Evolutionary conservation across 2,797 vertebrate species (phyloP), one percentile per base, ranked within the genome.

Genomic region (Rhynchonycteris naso): DNA sequence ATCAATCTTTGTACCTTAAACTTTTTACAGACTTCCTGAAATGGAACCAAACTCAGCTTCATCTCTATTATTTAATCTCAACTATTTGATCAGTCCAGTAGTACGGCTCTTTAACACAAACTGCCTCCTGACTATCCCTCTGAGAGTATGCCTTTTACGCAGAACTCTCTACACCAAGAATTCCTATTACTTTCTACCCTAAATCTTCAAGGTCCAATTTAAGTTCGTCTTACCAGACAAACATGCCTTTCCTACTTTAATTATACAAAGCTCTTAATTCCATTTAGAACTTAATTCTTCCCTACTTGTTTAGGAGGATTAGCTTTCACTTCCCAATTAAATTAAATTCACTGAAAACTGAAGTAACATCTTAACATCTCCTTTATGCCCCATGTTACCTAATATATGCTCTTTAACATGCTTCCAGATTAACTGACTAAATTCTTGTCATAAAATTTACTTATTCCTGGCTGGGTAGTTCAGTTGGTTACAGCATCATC

Each of bases 201-300:
- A 71, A 88, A 72, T 81, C 12, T 63, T 88, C 47, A 58, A 54
- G 2, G 43, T 89, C 88, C 75, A 89, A 75, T 65, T 91, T 74
- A 84, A 82, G 63, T 66, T 7, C 22, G 24, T 38, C 65, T 91
- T 79, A 7, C n/a, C 43, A 93, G 26, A 93, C 24, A 84, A 78
- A 72, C 19, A 91, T 92, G 43, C 33, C n/a, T 78, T 88, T 35
- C 15, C 65, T 54, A 88, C 13, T 28, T 43, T 87, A 52, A 90
- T 87, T 58, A 79, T 33, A 68, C 0, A 63, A 58, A 52, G 26
- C 14, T 85, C 56, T 90, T 84, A 83, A 90, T 78, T 89, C 18
- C 71, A 88, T 24, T 90, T 76, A 93, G 30, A 93, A 88, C 33
- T 90, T 90, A 88, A 93, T 89, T 92, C 66, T 89, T 76, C 11